phyloP scores from a whole-genome alignment of 2,113 vertebrate species.

The Cyprinodon tularosa region DNA sequence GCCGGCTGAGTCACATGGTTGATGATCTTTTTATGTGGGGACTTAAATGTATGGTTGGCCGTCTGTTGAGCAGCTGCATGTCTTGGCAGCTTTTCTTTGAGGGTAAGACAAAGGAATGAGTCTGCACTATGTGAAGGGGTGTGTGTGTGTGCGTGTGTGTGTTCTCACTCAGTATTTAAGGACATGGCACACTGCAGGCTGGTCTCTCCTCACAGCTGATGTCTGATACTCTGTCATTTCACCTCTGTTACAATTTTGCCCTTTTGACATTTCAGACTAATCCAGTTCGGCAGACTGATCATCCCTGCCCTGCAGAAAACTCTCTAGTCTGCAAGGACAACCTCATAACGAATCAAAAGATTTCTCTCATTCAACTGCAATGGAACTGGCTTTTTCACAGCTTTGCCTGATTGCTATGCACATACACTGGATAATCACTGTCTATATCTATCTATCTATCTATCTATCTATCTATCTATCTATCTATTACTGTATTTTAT shows the following conservation, averaged over 20 bases:
- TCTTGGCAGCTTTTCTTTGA: background rate
- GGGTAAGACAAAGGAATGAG: background rate
- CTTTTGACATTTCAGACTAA: constrained; percentile 67
- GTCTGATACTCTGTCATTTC: constrained; percentile 54
- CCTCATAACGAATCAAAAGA: constrained; percentile 13
- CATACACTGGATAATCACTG: too few relatives aligned
- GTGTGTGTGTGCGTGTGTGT: background rate
- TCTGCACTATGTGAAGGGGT: background rate
- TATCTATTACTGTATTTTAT: too few relatives aligned
- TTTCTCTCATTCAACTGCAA: constrained; percentile 10
- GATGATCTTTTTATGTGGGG: background rate
- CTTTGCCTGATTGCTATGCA: background rate
- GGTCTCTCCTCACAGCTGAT: constrained; percentile 46
- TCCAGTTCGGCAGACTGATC: constrained; percentile 60
- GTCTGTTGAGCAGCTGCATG: background rate
- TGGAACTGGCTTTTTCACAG: background rate
- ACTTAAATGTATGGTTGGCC: background rate
- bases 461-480: too few relatives aligned
- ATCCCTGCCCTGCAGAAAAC: constrained; percentile 53
- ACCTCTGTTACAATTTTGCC: constrained; percentile 53
- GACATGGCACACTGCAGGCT: constrained; percentile 49
- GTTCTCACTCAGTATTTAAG: constrained; percentile 31
- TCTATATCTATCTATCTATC: too few relatives aligned
- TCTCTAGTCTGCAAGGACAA: constrained; percentile 30
- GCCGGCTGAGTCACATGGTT: background rate